Conservation (phyloP, 2,888 invertebrate species). For the Campopleginae sp. region DNA sequence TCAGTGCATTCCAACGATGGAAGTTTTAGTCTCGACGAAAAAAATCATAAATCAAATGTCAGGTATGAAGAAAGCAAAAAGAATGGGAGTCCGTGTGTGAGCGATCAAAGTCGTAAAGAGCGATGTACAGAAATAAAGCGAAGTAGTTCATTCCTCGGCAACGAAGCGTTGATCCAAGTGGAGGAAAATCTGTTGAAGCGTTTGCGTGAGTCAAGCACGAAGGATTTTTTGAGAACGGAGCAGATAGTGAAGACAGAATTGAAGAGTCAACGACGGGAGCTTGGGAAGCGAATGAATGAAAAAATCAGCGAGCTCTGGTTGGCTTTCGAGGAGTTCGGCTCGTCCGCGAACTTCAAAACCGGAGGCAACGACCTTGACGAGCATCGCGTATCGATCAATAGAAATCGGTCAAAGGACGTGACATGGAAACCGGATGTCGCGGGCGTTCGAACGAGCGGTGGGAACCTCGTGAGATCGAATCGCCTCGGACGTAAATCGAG, state of each 20-base stretch:
- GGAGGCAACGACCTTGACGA: constrained; percentile 24
- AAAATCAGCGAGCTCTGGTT: constrained; percentile 66
- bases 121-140: constrained; percentile 40
- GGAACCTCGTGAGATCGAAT: constrained; percentile 37
- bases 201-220: constrained; percentile 49
- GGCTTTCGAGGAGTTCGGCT: constrained; percentile 69
- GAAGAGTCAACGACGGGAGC: constrained; percentile 64
- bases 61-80: constrained; percentile 33
- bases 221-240: constrained; percentile 65
- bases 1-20: neutral
- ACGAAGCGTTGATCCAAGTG: constrained; percentile 51
- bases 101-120: constrained; percentile 15
- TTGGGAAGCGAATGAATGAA: constrained; percentile 62
- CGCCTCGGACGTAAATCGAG: constrained; percentile 35
- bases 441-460: constrained; percentile 29
- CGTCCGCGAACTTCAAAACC: constrained; percentile 25
- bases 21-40: neutral
- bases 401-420: constrained; percentile 20
- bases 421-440: constrained; percentile 40
- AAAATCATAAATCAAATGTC: neutral
- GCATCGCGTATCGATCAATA: constrained; percentile 12
- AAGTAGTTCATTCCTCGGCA: constrained; percentile 45
- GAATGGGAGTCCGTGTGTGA: constrained; percentile 9
- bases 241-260: constrained; percentile 64
- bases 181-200: constrained; percentile 59